These are phyloP conservation scores for Habropoda laboriosa DNA, from an alignment of 1,140 invertebrate genomes.

Conservation along the genomic window DNA sequence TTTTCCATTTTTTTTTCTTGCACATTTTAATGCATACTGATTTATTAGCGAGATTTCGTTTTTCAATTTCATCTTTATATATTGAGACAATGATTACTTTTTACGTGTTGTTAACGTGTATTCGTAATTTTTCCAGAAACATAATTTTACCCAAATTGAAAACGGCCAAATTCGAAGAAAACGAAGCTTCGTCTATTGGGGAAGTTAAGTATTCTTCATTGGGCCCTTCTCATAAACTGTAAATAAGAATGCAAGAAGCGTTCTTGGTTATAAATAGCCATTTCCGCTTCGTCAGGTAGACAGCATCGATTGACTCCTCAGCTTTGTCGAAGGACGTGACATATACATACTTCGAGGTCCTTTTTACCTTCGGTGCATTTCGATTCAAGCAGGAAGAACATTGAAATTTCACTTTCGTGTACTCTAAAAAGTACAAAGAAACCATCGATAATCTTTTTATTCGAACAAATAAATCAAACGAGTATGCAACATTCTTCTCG, in stretches of 20 bases:
- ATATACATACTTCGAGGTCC: neutral
- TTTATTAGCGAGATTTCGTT: too few species aligned
- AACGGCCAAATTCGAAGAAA: neutral
- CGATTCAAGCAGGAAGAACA: neutral
- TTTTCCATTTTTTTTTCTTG: neutral
- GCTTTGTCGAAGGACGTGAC: conserved; percentile 18
- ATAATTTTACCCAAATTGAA: too few species aligned
- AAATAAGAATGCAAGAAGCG: conserved; percentile 61
- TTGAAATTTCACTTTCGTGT: neutral
- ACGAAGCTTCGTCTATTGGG: neutral
- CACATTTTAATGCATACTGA: neutral
- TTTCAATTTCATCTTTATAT: too few species aligned
- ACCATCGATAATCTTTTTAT: neutral
- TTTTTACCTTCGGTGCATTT: neutral
- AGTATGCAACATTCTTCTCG: neutral
- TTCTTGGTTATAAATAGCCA: conserved; percentile 53
- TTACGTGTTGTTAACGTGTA: too few species aligned
- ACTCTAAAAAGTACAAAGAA: neutral
- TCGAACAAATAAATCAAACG: neutral
- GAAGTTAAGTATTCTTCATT: neutral
- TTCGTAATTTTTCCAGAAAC: neutral
- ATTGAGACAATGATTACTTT: too few species aligned
- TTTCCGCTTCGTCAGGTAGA: conserved; percentile 58
- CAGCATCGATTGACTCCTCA: conserved; percentile 36
- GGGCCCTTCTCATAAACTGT: neutral